These are phyloP conservation scores for Rhabdomys pumilio DNA, from an alignment of 2,797 vertebrate species.

Conservation along the genomic window DNA sequence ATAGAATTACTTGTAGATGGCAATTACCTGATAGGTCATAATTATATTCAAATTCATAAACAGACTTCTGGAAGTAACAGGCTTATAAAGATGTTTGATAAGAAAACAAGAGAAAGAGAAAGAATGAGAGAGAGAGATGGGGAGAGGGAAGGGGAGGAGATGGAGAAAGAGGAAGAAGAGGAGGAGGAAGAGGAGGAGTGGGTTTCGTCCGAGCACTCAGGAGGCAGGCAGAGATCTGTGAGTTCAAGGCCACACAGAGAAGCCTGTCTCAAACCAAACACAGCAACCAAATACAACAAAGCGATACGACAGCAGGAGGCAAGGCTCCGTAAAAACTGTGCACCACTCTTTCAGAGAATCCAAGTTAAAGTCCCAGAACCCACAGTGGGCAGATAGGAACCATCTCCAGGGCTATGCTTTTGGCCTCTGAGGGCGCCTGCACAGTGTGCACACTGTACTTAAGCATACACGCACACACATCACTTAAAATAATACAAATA, in stretches of 20 bases:
- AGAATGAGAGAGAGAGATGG: neutral
- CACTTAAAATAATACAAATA: neutral
- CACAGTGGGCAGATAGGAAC: neutral
- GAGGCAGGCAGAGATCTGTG: neutral
- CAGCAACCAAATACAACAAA: neutral
- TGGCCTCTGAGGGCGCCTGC: neutral
- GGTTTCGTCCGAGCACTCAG: neutral
- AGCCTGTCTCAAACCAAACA: neutral
- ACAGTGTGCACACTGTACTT: neutral
- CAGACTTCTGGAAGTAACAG: conserved; percentile 39
- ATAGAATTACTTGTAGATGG: conserved; percentile 7
- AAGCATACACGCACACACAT: neutral
- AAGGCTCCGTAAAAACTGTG: neutral
- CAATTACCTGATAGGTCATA: conserved; percentile 8
- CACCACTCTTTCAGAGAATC: neutral
- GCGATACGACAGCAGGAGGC: neutral
- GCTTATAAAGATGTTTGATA: conserved; percentile 13
- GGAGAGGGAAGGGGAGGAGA: rapidly evolving
- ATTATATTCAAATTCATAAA: conserved; percentile 9
- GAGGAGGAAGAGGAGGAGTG: no score
- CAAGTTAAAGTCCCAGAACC: no score
- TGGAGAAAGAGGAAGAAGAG: neutral
- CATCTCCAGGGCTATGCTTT: neutral
- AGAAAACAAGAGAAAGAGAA: neutral
- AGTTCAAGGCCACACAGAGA: neutral